Percentiles rank a stretch among this genome's conserved stretches.
Evolutionary conservation across 1,140 invertebrate genomes (phyloP).

Genomic region (Drosophila fuyamai): DNA sequence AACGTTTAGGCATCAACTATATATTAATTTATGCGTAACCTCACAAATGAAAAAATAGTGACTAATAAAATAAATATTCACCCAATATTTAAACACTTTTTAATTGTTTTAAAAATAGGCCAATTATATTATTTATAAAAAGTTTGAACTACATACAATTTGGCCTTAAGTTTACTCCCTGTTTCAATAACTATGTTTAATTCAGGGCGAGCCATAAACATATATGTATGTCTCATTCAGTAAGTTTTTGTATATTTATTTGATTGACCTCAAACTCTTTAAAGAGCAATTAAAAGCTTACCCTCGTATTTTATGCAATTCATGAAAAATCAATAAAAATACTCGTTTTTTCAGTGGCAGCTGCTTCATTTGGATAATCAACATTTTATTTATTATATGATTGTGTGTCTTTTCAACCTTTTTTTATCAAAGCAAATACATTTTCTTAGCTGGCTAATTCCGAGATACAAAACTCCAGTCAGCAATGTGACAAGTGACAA

Average conservation of each 20-base stretch:
- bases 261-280: slow-evolving; percentile 28
- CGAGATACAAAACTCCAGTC: slow-evolving; percentile 69
- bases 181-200: slow-evolving; percentile 2
- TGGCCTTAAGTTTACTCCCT: neutral
- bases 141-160: neutral
- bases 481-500: slow-evolving; percentile 82
- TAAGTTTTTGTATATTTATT: slow-evolving; percentile 9
- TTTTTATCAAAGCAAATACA: slow-evolving; percentile 52
- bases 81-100: too few relatives aligned
- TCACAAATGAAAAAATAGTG: too few relatives aligned
- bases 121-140: too few relatives aligned
- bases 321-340: slow-evolving; percentile 27
- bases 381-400: slow-evolving; percentile 41
- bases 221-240: neutral
- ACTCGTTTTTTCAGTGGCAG: slow-evolving; percentile 31
- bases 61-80: too few relatives aligned
- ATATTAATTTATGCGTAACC: too few relatives aligned
- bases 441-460: slow-evolving; percentile 78
- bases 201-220: slow-evolving; percentile 27
- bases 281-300: slow-evolving; percentile 36
- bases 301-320: slow-evolving; percentile 25
- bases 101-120: too few relatives aligned
- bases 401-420: slow-evolving; percentile 30
- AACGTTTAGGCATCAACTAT: too few relatives aligned
- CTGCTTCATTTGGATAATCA: slow-evolving; percentile 15